These are phyloP conservation scores for Mesorhabditis sp. DNA, from an alignment of 2,888 invertebrate genomes.

Conservation along the genomic window DNA sequence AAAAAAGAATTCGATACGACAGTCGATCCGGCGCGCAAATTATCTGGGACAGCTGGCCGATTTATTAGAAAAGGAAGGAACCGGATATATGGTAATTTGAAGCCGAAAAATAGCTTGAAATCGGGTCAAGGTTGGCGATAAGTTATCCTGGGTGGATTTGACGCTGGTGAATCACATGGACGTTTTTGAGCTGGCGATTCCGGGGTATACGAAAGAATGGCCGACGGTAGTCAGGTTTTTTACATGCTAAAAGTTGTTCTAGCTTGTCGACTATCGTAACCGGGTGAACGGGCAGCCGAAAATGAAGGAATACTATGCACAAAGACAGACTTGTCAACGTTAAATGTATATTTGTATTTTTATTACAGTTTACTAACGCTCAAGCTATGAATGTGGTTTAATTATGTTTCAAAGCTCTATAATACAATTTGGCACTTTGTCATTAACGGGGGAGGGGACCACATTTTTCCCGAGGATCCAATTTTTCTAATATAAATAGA, in stretches of 20 bases:
- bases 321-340: background rate
- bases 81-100: background rate
- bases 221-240: too few species aligned
- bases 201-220: background rate
- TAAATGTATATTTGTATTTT: background rate
- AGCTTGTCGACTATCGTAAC: background rate
- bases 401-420: too few species aligned
- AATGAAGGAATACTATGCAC: background rate
- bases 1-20: background rate
- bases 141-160: background rate
- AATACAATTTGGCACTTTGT: too few species aligned
- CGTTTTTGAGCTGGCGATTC: background rate
- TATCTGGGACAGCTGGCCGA: background rate
- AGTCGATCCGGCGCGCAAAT: background rate
- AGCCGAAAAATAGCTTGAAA: background rate
- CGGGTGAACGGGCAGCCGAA: background rate
- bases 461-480: too few species aligned
- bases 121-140: background rate
- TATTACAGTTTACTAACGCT: too few species aligned
- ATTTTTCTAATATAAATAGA: too few species aligned
- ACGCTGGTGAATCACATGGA: background rate
- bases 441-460: too few species aligned
- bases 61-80: conserved; percentile 1
- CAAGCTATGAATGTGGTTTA: too few species aligned
- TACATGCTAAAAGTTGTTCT: background rate